Conservation (phyloP, 2,113 vertebrate species). For the Aldabrachelys gigantea region DNA sequence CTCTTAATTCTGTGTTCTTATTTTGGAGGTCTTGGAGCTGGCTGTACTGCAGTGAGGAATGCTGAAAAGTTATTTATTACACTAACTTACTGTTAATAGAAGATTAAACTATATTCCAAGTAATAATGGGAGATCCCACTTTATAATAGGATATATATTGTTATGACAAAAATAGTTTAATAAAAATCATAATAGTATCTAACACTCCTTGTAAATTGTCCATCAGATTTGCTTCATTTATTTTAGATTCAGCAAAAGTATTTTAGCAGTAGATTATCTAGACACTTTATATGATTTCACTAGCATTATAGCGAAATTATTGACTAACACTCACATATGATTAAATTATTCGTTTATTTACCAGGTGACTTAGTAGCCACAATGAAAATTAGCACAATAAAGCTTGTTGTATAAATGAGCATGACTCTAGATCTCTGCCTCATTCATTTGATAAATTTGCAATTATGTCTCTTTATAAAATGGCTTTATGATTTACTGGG, state of each 20-base stretch:
- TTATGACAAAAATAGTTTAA: neutral
- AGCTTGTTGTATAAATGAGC: neutral
- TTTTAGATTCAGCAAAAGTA: neutral
- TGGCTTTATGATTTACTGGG: neutral
- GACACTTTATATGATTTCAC: neutral
- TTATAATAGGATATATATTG: neutral
- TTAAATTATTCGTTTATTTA: constrained; percentile 7
- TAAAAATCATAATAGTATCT: neutral
- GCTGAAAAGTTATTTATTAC: neutral
- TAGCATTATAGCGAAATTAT: neutral
- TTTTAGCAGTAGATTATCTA: neutral
- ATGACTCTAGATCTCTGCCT: neutral
- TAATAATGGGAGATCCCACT: neutral
- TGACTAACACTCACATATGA: neutral
- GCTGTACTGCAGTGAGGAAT: neutral
- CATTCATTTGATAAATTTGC: neutral
- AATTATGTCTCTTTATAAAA: neutral
- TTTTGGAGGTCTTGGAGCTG: neutral
- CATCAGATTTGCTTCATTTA: neutral
- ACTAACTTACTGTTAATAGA: neutral
- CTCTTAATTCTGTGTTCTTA: neutral
- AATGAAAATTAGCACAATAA: neutral
- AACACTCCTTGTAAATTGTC: neutral
- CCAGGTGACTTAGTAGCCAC: neutral
- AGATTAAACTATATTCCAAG: neutral